Conservation (phyloP, 2,888 invertebrate genomes). For the Eulithis prunata region DNA sequence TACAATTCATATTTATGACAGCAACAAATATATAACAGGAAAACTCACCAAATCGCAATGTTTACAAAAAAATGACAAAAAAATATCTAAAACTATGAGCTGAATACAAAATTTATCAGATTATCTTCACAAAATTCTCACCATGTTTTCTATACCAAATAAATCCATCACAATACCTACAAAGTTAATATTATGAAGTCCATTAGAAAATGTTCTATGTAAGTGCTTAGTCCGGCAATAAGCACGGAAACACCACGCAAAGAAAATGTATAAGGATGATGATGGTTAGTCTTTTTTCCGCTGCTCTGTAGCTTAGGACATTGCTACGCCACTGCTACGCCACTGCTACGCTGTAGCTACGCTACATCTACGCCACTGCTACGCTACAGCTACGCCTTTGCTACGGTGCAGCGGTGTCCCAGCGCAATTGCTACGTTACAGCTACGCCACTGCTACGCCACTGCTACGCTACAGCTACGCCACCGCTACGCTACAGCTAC, state of each 20-base stretch:
- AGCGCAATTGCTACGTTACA: too few species aligned
- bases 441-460: too few species aligned
- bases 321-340: too few species aligned
- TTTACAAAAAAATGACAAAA: constrained; percentile 7
- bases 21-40: neutral
- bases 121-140: neutral
- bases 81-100: neutral
- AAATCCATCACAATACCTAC: neutral
- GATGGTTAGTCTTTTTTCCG: constrained; percentile 2
- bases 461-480: too few species aligned
- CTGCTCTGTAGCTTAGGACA: neutral
- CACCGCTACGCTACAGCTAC: too few species aligned
- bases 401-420: too few species aligned
- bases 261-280: constrained; percentile 12
- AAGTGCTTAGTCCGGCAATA: neutral
- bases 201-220: neutral
- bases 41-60: constrained; percentile 9
- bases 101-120: too few species aligned
- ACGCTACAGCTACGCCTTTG: too few species aligned
- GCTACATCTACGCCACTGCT: too few species aligned
- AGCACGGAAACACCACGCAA: neutral
- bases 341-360: too few species aligned
- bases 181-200: neutral
- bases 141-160: neutral
- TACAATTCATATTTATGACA: neutral